A percentile compares a stretch with the other conserved stretches of the same genome.
phyloP scores from a whole-genome alignment of 1,140 invertebrate genomes.

The Cotesia chilonis region DNA sequence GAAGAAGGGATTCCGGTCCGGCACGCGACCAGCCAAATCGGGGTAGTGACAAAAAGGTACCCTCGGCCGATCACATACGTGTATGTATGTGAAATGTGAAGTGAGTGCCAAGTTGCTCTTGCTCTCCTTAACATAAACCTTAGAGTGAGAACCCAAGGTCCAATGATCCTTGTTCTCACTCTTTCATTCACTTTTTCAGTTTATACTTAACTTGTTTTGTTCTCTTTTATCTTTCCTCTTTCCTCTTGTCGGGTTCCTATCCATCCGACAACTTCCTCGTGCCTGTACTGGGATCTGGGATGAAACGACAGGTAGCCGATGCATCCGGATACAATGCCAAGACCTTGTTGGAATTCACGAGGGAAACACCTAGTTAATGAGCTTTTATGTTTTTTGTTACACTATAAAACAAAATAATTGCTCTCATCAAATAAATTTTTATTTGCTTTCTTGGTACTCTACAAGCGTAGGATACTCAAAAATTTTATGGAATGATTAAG shows the following conservation, averaged over 20 bases:
- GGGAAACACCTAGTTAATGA: background rate
- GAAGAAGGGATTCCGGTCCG: constrained; percentile 48
- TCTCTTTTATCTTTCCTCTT: too few relatives aligned
- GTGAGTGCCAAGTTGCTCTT: constrained; percentile 36
- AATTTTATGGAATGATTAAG: too few relatives aligned
- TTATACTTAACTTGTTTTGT: background rate
- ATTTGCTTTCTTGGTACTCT: too few relatives aligned
- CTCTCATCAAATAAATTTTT: too few relatives aligned
- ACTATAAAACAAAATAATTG: too few relatives aligned
- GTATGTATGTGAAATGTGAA: constrained; percentile 39
- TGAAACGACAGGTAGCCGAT: constrained; percentile 30
- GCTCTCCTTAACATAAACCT: constrained; percentile 49
- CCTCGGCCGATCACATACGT: constrained; percentile 35
- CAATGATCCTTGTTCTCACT: constrained; percentile 21
- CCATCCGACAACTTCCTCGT: constrained; percentile 24
- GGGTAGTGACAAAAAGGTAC: constrained; percentile 55
- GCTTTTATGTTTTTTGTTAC: background rate
- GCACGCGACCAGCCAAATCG: constrained; percentile 53
- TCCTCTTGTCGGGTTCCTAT: constrained; percentile 4
- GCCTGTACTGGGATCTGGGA: background rate
- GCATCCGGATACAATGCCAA: constrained; percentile 23
- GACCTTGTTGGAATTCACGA: constrained; percentile 26
- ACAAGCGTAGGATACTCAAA: background rate
- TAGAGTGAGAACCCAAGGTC: constrained; percentile 32
- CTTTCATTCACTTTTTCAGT: constrained; percentile 1